phyloP scores from a whole-genome alignment of 2,113 vertebrate species.

The Xenus cinereus region DNA sequence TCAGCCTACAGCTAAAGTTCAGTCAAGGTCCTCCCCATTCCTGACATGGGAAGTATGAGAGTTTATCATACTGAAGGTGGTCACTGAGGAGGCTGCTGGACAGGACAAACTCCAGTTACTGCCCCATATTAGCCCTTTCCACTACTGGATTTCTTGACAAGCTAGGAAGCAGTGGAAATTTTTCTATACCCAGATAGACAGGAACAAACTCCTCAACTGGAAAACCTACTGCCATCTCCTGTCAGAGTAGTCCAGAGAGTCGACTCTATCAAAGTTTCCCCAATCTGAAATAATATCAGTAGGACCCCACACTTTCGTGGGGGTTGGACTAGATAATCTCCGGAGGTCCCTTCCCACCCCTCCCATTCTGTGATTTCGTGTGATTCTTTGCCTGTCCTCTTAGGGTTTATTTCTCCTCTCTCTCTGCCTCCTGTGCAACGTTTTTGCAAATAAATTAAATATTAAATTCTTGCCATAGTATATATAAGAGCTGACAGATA shows the following conservation, averaged over 20 bases:
- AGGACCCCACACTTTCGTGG: background rate
- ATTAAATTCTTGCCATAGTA: background rate
- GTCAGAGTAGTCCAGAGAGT: background rate
- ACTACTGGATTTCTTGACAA: background rate
- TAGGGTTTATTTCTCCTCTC: background rate
- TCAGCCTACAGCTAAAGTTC: background rate
- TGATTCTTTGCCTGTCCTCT: background rate
- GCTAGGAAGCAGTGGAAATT: background rate
- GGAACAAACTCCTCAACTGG: background rate
- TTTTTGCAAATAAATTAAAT: background rate
- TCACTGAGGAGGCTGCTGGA: background rate
- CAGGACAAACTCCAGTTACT: background rate
- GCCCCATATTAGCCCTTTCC: background rate
- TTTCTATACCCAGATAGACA: background rate
- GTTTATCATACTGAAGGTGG: background rate
- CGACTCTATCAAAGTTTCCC: accelerated
- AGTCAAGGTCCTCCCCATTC: background rate
- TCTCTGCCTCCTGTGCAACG: background rate
- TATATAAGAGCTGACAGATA: background rate
- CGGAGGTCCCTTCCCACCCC: background rate
- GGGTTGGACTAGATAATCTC: background rate
- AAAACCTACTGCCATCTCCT: background rate
- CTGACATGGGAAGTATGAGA: background rate
- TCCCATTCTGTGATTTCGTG: background rate
- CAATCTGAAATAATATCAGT: background rate